Evolutionary conservation across 2,888 invertebrate species (phyloP).

Genomic region (Dryobotodes eremita): DNA sequence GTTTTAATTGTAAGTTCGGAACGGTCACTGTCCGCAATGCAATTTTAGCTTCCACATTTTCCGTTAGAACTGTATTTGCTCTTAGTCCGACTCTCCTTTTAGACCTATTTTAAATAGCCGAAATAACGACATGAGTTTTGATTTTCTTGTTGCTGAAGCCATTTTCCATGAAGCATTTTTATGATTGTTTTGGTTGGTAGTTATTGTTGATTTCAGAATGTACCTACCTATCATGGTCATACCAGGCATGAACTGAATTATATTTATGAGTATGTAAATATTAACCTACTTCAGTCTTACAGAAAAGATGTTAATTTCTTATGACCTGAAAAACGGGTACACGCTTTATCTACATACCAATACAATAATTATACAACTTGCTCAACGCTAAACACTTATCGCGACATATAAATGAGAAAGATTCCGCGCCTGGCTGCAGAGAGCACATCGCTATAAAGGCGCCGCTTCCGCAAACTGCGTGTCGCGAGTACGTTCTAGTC

Average conservation of each 20-base stretch:
- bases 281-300: not conserved
- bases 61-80: conserved; percentile 67
- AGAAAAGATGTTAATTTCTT: not conserved
- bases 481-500: conserved; percentile 71
- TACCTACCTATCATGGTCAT: not conserved
- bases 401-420: conserved; percentile 19
- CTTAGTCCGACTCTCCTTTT: conserved; percentile 56
- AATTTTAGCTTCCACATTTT: conserved; percentile 84
- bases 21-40: conserved; percentile 80
- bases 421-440: conserved; percentile 31
- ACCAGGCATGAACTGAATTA: not conserved
- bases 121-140: conserved; percentile 36
- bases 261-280: not conserved
- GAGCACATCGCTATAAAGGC: conserved; percentile 51
- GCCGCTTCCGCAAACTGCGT: conserved; percentile 82
- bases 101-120: conserved; percentile 49
- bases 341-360: not conserved
- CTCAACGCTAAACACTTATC: conserved; percentile 19
- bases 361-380: conserved; percentile 26
- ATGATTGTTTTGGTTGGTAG: not conserved
- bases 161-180: not conserved
- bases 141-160: not conserved
- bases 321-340: not conserved
- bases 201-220: not conserved
- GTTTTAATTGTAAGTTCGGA: conserved; percentile 90